Evolutionary conservation across 2,888 invertebrate species (phyloP).

Genomic region (Eupithecia vulgata): DNA sequence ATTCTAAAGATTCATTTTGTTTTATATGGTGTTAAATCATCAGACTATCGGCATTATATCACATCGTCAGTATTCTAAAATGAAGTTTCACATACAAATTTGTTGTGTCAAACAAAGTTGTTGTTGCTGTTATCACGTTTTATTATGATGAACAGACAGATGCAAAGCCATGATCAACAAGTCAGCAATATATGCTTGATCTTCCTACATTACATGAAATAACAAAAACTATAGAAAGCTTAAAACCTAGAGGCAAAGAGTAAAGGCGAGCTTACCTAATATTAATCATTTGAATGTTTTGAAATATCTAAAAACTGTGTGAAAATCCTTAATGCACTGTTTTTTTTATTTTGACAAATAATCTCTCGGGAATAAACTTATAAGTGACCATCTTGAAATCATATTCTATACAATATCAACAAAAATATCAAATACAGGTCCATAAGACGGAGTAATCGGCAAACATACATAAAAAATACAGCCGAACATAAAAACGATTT

Average conservation of each 20-base stretch:
- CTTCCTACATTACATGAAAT: neutral
- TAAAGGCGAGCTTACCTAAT: neutral
- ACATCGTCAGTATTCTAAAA: neutral
- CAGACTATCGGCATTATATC: neutral
- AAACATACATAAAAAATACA: too few relatives aligned
- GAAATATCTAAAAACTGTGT: neutral
- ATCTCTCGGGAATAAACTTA: too few relatives aligned
- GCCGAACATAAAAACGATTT: too few relatives aligned
- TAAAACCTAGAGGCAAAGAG: too few relatives aligned
- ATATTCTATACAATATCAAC: too few relatives aligned
- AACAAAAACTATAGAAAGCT: neutral
- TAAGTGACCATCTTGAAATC: too few relatives aligned
- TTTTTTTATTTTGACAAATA: too few relatives aligned
- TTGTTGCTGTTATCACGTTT: too few relatives aligned
- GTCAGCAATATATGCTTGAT: neutral
- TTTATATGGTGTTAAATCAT: neutral
- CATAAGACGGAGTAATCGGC: too few relatives aligned
- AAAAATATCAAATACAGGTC: too few relatives aligned
- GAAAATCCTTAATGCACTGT: neutral
- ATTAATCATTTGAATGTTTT: neutral
- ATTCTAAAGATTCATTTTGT: neutral
- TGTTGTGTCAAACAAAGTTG: too few relatives aligned
- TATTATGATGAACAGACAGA: too few relatives aligned
- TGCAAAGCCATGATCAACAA: neutral
- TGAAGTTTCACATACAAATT: neutral